Evolutionary conservation across 92 coral and sea anemone species (phyloP).

Genomic region (Muricea muricata): DNA sequence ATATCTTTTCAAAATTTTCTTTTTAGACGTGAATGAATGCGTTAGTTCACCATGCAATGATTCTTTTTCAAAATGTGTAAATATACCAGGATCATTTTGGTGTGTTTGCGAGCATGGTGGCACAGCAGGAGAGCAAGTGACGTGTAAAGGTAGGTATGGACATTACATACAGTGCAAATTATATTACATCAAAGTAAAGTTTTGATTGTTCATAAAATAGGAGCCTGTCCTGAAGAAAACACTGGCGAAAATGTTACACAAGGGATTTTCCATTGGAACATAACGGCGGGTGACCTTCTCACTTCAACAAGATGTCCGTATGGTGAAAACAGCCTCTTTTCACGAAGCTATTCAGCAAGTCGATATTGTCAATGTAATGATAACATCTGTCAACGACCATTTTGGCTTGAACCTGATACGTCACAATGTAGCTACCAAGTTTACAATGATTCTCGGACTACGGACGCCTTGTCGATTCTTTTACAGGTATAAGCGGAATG

Average conservation of each 20-base stretch:
- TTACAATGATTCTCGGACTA: background rate
- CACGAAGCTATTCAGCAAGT: background rate
- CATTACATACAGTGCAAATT: background rate
- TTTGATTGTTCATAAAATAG: background rate
- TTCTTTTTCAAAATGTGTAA: background rate
- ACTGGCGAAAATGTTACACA: background rate
- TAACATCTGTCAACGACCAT: background rate
- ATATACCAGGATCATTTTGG: background rate
- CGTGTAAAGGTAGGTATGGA: background rate
- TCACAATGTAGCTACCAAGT: background rate
- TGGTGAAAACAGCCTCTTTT: background rate
- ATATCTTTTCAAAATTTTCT: background rate
- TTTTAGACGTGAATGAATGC: conserved; percentile 7
- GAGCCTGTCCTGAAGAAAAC: background rate
- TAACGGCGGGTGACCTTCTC: background rate
- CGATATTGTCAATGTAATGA: background rate
- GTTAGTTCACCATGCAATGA: background rate
- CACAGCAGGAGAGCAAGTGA: background rate
- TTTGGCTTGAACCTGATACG: background rate
- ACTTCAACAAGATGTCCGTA: background rate
- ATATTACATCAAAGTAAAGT: too few species aligned
- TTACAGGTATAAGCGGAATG: background rate
- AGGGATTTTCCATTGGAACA: background rate
- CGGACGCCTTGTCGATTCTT: background rate
- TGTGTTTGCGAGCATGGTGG: background rate